Evolutionary conservation across 2,888 invertebrate genomes (phyloP).

Genomic region (Tenthredo notha): DNA sequence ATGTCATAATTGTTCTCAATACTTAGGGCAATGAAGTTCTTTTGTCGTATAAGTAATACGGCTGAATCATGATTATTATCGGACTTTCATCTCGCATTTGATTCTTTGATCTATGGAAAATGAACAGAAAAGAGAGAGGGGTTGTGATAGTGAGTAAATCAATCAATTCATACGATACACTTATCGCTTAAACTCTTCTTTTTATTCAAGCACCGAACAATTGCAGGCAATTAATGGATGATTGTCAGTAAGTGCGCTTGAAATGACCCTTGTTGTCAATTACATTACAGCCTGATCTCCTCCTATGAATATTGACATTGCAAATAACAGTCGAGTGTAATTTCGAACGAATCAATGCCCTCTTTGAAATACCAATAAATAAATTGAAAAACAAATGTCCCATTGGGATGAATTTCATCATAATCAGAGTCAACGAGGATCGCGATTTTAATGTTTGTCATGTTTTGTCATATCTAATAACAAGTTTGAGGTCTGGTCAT

Average conservation of each 20-base stretch:
- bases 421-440: not conserved
- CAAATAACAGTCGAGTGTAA: not conserved
- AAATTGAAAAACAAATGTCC: not conserved
- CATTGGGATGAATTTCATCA: not conserved
- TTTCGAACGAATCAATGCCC: not conserved
- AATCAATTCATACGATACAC: not conserved
- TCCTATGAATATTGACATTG: constrained; percentile 9
- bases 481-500: not conserved
- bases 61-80: not conserved
- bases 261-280: constrained; percentile 2
- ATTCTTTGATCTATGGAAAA: not conserved
- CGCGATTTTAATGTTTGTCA: not conserved
- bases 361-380: constrained; percentile 13
- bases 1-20: not conserved
- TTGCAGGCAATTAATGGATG: constrained; percentile 1
- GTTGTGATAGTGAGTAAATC: not conserved
- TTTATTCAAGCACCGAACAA: not conserved
- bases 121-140: not conserved
- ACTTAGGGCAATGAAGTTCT: not conserved
- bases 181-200: not conserved
- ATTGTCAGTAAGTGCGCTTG: not conserved
- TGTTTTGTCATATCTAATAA: not conserved
- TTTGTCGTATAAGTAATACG: not conserved
- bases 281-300: not conserved
- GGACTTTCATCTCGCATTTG: not conserved